These are phyloP conservation scores for Wasmannia auropunctata DNA, from an alignment of 1,140 invertebrate species.

Conservation along the genomic window DNA sequence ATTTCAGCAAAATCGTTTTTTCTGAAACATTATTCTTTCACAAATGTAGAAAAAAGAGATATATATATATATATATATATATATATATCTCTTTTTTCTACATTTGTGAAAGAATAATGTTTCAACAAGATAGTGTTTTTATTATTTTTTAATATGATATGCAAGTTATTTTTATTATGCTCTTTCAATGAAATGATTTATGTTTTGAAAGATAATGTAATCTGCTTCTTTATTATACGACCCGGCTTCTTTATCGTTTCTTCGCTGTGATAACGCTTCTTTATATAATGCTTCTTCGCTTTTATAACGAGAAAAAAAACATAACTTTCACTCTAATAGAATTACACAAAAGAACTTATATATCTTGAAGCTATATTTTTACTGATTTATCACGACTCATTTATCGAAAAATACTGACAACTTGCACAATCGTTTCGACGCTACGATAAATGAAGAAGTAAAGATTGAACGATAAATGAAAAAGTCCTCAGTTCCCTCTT, in stretches of 20 bases:
- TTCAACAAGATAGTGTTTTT: not conserved
- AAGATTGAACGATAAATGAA: not conserved
- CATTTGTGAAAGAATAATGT: not conserved
- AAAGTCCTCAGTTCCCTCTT: not conserved
- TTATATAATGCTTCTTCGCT: too few species aligned
- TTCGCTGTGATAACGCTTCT: too few species aligned
- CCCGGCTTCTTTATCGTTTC: too few species aligned
- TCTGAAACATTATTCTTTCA: too few species aligned
- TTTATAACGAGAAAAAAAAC: not conserved
- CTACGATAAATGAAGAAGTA: not conserved
- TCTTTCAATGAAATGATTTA: not conserved
- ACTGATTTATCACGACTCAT: not conserved
- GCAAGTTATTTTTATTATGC: not conserved
- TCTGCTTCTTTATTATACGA: not conserved
- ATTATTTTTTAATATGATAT: too few species aligned
- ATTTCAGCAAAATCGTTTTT: too few species aligned
- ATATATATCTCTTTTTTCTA: not conserved
- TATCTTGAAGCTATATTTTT: constrained; percentile 16
- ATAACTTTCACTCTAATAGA: not conserved
- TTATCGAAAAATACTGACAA: constrained; percentile 6
- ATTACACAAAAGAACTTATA: not conserved
- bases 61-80: not conserved
- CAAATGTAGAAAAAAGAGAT: too few species aligned
- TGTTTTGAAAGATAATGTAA: not conserved
- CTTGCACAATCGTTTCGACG: not conserved